These are phyloP conservation scores for Tylochromis polylepis DNA, from an alignment of 2,113 vertebrate species.

Conservation along the genomic window DNA sequence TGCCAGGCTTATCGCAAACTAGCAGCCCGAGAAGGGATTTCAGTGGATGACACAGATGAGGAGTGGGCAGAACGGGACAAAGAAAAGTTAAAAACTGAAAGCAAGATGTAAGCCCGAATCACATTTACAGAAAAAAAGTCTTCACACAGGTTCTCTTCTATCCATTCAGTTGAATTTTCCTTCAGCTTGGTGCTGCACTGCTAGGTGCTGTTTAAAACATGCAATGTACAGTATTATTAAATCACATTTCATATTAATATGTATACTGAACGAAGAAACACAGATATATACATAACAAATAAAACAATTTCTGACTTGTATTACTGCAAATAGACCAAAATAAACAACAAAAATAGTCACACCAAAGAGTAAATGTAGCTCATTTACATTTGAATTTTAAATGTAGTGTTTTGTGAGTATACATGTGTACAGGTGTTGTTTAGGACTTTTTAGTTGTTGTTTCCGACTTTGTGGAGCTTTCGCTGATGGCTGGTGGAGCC, in stretches of 20 bases:
- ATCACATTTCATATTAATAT: neutral
- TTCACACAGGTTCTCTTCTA: neutral
- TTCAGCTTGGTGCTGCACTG: accelerated
- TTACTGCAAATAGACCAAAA: neutral
- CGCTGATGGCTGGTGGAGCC: neutral
- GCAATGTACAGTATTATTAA: neutral
- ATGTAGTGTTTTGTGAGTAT: neutral
- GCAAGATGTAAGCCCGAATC: neutral
- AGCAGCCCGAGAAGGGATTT: conserved; percentile 59
- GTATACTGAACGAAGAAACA: neutral
- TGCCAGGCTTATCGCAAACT: conserved; percentile 59
- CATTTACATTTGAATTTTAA: accelerated
- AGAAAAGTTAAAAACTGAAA: conserved; percentile 43
- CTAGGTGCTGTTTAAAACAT: accelerated
- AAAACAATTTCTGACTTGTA: accelerated
- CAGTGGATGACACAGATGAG: conserved; percentile 78
- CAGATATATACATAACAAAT: neutral
- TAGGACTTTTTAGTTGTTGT: neutral
- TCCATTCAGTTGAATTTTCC: accelerated
- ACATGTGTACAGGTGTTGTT: neutral
- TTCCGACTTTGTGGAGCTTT: neutral
- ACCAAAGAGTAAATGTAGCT: neutral
- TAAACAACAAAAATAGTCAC: neutral
- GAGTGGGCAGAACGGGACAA: conserved; percentile 77
- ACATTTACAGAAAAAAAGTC: neutral